Conservation (phyloP, 2,113 vertebrate species). For the Nyctibius bracteatus region DNA sequence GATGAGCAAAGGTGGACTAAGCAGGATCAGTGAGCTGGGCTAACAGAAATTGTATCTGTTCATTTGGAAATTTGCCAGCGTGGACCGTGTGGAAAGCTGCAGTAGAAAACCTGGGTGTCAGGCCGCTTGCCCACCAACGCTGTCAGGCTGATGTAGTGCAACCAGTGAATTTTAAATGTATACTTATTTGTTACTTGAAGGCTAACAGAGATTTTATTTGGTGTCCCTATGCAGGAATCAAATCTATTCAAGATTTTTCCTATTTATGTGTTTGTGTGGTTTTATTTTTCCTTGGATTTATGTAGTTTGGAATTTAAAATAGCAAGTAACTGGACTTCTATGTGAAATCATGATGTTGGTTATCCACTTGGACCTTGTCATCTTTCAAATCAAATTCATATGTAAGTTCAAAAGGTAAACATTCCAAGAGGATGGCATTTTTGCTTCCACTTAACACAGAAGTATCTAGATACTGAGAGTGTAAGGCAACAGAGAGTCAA, state of each 20-base stretch:
- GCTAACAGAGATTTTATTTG: not conserved
- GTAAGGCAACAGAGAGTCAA: not conserved
- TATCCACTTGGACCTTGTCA: not conserved
- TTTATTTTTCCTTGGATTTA: not conserved
- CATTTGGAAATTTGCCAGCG: fast-evolving
- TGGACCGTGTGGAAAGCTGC: not conserved
- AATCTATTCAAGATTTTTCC: not conserved
- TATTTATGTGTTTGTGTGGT: not conserved
- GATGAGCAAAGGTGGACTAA: not conserved
- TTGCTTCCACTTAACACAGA: not conserved
- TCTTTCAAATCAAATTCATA: not conserved
- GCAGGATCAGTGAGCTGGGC: not conserved
- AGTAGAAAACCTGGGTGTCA: not conserved
- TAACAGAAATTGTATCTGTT: not conserved
- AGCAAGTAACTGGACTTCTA: not conserved
- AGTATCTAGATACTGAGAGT: not conserved
- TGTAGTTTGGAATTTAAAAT: not conserved
- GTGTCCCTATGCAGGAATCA: not conserved
- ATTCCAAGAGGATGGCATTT: not conserved
- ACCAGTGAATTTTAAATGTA: not conserved
- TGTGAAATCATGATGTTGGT: not conserved
- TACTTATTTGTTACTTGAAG: not conserved
- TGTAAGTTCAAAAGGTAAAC: not conserved
- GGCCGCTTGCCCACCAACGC: not conserved
- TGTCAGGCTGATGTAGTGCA: not conserved